Percentiles rank a stretch among this genome's conserved stretches.
Conservation (phyloP, 2,888 invertebrate genomes). For the Thysanoteuthis rhombus region DNA sequence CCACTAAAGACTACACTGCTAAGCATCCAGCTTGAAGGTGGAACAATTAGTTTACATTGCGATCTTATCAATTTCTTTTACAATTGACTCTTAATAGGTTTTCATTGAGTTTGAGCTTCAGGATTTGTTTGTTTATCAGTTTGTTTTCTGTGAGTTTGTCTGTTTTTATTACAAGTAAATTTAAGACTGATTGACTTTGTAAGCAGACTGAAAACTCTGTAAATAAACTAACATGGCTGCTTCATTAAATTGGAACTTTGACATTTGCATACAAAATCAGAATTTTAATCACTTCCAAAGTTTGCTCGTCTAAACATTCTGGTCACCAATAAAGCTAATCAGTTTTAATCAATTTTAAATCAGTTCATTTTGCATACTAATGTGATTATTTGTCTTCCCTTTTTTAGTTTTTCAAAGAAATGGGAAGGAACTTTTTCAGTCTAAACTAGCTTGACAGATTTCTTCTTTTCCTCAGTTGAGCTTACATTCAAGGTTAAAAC, state of each 20-base stretch:
- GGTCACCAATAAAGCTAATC: background rate
- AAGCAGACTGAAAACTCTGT: background rate
- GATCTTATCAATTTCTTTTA: too few relatives aligned
- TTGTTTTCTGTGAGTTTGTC: background rate
- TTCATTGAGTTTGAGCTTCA: too few relatives aligned
- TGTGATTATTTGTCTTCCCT: background rate
- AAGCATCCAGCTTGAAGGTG: too few relatives aligned
- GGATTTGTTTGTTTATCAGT: too few relatives aligned
- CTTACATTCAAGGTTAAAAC: too few relatives aligned
- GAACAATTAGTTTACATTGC: too few relatives aligned
- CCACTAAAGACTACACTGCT: too few relatives aligned
- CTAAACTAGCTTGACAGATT: too few relatives aligned
- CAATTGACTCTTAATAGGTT: too few relatives aligned
- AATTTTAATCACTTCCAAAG: background rate
- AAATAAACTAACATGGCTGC: background rate
- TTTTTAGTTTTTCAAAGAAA: background rate
- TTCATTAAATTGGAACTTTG: background rate
- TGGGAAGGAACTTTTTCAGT: too few relatives aligned
- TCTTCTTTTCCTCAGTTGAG: too few relatives aligned
- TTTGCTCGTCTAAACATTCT: background rate
- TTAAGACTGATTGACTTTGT: background rate
- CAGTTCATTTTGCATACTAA: background rate
- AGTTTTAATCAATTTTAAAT: slow-evolving; percentile 12
- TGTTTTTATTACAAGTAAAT: background rate
- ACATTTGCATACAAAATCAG: background rate